Evolutionary conservation across 2,113 vertebrate genomes (phyloP), one percentile per base, ranked within the genome.

Genomic region (Clarias macrocephalus): DNA sequence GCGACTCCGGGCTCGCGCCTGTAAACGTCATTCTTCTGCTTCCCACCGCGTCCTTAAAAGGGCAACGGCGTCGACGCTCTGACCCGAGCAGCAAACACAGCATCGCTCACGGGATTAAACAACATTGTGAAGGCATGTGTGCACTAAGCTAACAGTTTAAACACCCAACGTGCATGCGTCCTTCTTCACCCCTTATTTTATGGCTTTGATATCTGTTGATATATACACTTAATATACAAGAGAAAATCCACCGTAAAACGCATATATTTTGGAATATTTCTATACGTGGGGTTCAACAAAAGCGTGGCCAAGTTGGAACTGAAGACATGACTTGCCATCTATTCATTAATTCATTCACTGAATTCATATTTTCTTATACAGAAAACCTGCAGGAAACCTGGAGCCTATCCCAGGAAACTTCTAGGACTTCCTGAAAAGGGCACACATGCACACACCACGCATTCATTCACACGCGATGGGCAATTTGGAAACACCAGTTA

Each of bases 21-120:
- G 88, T 37, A 73, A 87, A 90, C 91, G 91, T 91, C 91, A 91
- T 88, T 86, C 86, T 80, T 77, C 84, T 83, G 48, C 82, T 83
- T 77, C 60, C 83, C 85, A 79, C 80, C 48, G 88, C 88, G 70
- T 76, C 88, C 88, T 89, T 89, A 89, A 89, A 89, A 83, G 88
- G 88, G 88, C 88, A 89, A 86, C 56, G 80, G 65, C 63, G 76
- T 30, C 72, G 42, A 52, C 52, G 48, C 73, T 33, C 70, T 68
- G 52, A 80, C 28, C 77, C 54, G 76, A 57, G 16, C 16, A 33
- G 16, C 76, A 1, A 23, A 54, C 75, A 18, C 25, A 15, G 54
- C n/a, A 19, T 2, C 21, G 1, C 54, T 80, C n/a, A 57, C n/a
- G 54, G 1, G 21, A 23, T 80, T 6, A 21, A 79, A 33, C 52